A percentile compares a stretch with the other conserved stretches of the same genome.
Conservation (phyloP, 2,113 vertebrate genomes). For the Maccullochella peelii region DNA sequence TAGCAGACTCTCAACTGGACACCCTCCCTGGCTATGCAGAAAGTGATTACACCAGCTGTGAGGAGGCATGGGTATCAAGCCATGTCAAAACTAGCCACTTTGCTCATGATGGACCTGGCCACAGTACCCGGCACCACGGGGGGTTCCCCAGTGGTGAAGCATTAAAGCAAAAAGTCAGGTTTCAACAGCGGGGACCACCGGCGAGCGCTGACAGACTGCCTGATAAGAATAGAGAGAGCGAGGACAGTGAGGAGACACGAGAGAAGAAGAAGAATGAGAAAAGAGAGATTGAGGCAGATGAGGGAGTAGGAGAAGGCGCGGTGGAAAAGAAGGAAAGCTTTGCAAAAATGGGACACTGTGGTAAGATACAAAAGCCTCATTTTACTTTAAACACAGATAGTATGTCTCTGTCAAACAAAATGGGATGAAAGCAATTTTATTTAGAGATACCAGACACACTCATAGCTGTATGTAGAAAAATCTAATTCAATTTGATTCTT, state of each 20-base stretch:
- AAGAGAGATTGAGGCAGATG: constrained; percentile 79
- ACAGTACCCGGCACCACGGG: constrained; percentile 49
- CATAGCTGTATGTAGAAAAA: not conserved
- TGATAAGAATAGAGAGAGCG: constrained; percentile 71
- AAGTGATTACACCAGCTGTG: constrained; percentile 69
- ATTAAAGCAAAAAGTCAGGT: constrained; percentile 71
- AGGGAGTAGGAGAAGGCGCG: constrained; percentile 78
- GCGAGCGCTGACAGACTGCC: constrained; percentile 46
- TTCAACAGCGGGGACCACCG: constrained; percentile 57
- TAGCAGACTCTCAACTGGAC: constrained; percentile 77
- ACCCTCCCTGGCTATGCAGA: constrained; percentile 49
- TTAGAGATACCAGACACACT: not conserved
- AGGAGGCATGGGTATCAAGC: constrained; percentile 71
- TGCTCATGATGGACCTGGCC: constrained; percentile 48
- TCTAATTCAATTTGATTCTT: not conserved
- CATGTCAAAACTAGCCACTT: constrained; percentile 54
- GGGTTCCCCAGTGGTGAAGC: constrained; percentile 42
- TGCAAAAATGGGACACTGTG: constrained; percentile 56
- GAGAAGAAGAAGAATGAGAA: constrained; percentile 80
- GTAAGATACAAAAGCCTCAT: constrained; percentile 57
- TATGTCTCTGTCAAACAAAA: not conserved
- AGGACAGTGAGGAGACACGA: constrained; percentile 57
- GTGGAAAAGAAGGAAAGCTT: constrained; percentile 63
- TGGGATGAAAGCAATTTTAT: not conserved
- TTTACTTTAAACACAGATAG: not conserved